These are phyloP conservation scores for Acinonyx jubatus DNA, from an alignment of 2,113 vertebrate species.

Conservation along the genomic window DNA sequence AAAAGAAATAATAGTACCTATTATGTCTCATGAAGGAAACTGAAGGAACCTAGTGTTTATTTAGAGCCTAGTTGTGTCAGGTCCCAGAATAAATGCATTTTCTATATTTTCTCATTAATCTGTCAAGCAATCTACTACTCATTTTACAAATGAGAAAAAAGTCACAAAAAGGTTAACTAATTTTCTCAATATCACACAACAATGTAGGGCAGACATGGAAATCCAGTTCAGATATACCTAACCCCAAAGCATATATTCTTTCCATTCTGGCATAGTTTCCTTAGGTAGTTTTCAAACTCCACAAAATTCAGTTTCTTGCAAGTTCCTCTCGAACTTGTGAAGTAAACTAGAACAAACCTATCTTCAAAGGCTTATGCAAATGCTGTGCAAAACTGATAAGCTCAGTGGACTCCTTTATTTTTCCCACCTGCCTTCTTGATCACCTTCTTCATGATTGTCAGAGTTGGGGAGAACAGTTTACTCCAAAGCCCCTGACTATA, in stretches of 20 bases:
- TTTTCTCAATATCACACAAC: conserved; percentile 26
- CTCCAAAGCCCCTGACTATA: not conserved
- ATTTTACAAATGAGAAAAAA: conserved; percentile 7
- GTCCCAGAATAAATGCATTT: not conserved
- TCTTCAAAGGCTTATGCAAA: conserved; percentile 8
- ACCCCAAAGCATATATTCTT: not conserved
- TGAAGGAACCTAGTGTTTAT: not conserved
- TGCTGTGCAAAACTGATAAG: not conserved
- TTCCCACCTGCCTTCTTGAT: not conserved
- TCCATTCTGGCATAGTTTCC: not conserved
- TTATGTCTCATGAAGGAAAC: not conserved
- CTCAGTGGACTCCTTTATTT: not conserved
- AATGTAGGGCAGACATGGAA: not conserved
- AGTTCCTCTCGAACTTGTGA: not conserved
- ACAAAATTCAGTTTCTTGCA: not conserved
- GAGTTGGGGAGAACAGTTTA: not conserved
- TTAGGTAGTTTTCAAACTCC: not conserved
- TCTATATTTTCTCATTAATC: not conserved
- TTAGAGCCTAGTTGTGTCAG: not conserved
- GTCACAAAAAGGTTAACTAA: not conserved
- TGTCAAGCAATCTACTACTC: not conserved
- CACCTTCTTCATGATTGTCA: not conserved
- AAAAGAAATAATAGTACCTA: not conserved
- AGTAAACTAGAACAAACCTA: not conserved
- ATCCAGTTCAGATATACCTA: not conserved